Base-by-base conservation (phyloP, 2,888 invertebrate genomes). In the Aphrophora alni region DNA sequence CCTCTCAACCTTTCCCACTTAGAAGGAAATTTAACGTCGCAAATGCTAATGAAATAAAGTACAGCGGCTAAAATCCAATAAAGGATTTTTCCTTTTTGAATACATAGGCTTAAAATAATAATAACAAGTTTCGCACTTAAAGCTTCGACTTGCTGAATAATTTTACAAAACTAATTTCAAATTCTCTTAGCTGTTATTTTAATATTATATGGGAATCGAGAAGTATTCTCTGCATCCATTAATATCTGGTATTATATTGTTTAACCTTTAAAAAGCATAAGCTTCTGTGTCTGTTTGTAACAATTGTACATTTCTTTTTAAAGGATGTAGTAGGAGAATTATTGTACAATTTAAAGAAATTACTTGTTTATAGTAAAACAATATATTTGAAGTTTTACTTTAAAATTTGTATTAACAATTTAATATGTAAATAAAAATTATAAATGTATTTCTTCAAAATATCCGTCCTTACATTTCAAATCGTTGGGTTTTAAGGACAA, bases 41-140 rank as follows among this genome's bases (percentile, higher is more conserved):
- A 77, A 82, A 82, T 83, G 82, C 83, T 83, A 83, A 83, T 83
- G 83, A 78, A 83, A 82, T 83, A 83, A 83, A 81, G 79, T 81
- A 78, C 59, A 71, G 80, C 74, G 74, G 74, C 83, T 76, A 76
- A 82, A 82, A 83, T 82, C 83, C 82, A 83, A 83, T 83, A 83
- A 83, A 80, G 82, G 82, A 82, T 83, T 83, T 83, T 78, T 80
- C 78, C 83, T 83, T 82, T 83, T 81, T 83, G 83, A 82, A 83
- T 83, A 81, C 83, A 80, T 82, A 59, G 59, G 59, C 59, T 59
- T 59, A n/a, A 21, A 59, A 59, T 59, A 44, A 33, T 10, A 44
- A 59, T 59, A 59, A 59, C 59, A 59, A 14, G 59, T 8, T 59
- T 59, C 21, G 59, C 59, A 59, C 59, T 59, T 21, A 59, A 21